These are phyloP conservation scores for Leptopilina myrica DNA, from an alignment of 2,888 invertebrate genomes.

Conservation along the genomic window DNA sequence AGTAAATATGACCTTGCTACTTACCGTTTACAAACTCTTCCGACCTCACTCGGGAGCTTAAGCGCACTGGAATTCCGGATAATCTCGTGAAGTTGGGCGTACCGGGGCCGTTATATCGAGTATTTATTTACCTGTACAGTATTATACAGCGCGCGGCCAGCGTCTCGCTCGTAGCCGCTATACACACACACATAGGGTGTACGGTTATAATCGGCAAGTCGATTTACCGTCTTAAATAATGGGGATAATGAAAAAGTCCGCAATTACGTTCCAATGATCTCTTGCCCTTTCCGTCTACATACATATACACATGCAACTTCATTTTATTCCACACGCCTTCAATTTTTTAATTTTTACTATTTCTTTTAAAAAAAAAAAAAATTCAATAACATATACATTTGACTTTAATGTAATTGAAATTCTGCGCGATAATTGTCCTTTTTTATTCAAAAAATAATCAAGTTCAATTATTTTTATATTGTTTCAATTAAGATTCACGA, in stretches of 20 bases:
- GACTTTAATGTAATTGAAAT: too few relatives aligned
- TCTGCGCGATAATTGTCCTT: too few relatives aligned
- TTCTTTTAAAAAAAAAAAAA: not conserved
- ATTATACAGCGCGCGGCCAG: too few relatives aligned
- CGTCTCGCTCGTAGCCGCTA: slow-evolving; percentile 42
- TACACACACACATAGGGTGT: not conserved
- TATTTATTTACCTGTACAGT: slow-evolving; percentile 58
- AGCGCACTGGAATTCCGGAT: slow-evolving; percentile 59
- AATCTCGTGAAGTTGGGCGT: slow-evolving; percentile 60
- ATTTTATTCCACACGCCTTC: slow-evolving; percentile 20
- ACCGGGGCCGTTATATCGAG: slow-evolving; percentile 61
- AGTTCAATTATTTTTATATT: too few relatives aligned
- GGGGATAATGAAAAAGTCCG: slow-evolving; percentile 37
- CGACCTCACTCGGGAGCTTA: slow-evolving; percentile 57
- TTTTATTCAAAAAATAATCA: too few relatives aligned
- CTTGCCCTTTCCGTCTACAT: not conserved
- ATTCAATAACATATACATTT: not conserved
- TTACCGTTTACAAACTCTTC: slow-evolving; percentile 63
- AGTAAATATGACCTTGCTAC: slow-evolving; percentile 66
- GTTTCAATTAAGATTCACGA: too few relatives aligned
- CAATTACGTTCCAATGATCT: slow-evolving; percentile 38
- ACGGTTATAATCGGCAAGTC: slow-evolving; percentile 36
- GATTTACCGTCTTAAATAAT: slow-evolving; percentile 40
- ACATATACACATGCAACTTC: not conserved
- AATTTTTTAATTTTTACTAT: not conserved